phyloP scores from a whole-genome alignment of 2,888 invertebrate genomes.

The Tromatobia lineatoria region DNA sequence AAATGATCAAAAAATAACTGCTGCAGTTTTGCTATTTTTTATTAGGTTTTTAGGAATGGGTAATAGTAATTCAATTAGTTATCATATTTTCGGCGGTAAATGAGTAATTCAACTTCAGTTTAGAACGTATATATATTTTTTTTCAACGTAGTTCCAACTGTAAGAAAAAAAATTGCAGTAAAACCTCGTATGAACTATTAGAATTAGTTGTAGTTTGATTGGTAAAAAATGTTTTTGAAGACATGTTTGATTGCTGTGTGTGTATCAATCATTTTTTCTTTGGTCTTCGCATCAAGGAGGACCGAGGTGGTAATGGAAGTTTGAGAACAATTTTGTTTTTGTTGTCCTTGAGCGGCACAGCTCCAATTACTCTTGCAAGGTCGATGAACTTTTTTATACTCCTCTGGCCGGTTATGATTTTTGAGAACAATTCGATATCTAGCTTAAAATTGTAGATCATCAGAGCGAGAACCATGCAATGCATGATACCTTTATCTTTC shows the following conservation, averaged over 20 bases:
- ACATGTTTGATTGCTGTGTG: background rate
- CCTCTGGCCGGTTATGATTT: conserved; percentile 71
- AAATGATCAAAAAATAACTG: no score
- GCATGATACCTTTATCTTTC: conserved; percentile 81
- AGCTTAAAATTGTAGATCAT: conserved; percentile 77
- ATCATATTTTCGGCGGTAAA: background rate
- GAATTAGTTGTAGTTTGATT: conserved; percentile 22
- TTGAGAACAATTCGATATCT: conserved; percentile 78
- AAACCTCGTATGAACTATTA: conserved; percentile 6
- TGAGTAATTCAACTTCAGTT: background rate
- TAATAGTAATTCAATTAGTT: no score
- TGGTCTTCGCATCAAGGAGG: conserved; percentile 63
- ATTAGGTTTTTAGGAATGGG: no score
- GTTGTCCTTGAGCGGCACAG: conserved; percentile 75
- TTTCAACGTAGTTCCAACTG: background rate
- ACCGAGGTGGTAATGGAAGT: conserved; percentile 78
- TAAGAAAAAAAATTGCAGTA: background rate
- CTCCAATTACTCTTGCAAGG: conserved; percentile 78
- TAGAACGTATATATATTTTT: no score
- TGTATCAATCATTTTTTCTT: conserved; percentile 62
- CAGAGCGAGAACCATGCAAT: conserved; percentile 80
- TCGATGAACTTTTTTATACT: conserved; percentile 78
- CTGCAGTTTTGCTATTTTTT: no score
- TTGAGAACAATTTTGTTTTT: conserved; percentile 78
- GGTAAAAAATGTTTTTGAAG: background rate